Base-by-base conservation (phyloP, 1,140 invertebrate genomes). In the Aradophagus sp. region DNA sequence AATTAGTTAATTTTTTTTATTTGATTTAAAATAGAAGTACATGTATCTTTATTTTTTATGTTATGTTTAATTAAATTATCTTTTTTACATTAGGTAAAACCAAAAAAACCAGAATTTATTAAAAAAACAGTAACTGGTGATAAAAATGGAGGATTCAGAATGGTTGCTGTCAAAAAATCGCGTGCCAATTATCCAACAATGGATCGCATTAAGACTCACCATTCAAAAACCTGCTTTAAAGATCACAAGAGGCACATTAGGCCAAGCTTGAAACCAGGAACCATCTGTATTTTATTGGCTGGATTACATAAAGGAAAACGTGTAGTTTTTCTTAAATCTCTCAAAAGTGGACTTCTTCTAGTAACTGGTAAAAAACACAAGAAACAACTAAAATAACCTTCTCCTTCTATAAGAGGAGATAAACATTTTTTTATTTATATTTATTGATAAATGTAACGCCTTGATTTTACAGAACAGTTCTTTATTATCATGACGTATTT, bases 281-380 rank as follows among this genome's bases (percentile, higher is more conserved):
- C 95, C 1, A 89, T 99, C 15, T 90, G 96, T 35, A 98, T 99
- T 74, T 82, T 99, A 56, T 87, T 99, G 58, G 97, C 97, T 80
- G 98, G 98, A 42, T 87, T 90, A 56, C 96, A 99, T 79, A 95
- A 96, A 79, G 97, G 97, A 85, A 99, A 98, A 87, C 90, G 95
- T 12, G 94, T 94, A 10, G 91, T 95, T 47, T 88, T 95, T 19
- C 85, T 99, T 15, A 99, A 98, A 81, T 91, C 95, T 35, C 87
- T 99, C 23, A 86, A 87, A 36, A 95, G 94, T 82, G 98, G 98
- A 11, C 88, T 99, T 27, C 88, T 99, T 36, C 89, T 99, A 26
- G 92, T 99, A 7, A 98, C 95, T 78, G 98, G 96, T 93, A 84
- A n/a, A n/a, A n/a, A n/a, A n/a, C n/a, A n/a, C n/a, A n/a, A n/a